Conservation (phyloP, 1,140 invertebrate species). For the Archivesica marissinica region DNA sequence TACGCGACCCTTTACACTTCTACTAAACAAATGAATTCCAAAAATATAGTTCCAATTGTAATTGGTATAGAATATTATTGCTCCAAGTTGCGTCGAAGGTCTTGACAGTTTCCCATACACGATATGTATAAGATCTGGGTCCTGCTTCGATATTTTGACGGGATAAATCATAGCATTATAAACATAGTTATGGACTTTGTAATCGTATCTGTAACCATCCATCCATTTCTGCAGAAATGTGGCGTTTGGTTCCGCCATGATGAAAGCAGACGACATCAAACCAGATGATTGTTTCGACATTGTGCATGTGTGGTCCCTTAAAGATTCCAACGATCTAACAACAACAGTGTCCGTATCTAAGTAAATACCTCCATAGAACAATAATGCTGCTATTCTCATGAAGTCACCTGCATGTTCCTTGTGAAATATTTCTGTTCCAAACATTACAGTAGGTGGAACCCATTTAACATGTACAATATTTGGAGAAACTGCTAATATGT, state of each 20-base stretch:
- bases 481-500: neutral
- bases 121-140: neutral
- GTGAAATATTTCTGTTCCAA: neutral
- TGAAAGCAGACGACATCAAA: neutral
- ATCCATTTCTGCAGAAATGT: neutral
- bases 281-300: neutral
- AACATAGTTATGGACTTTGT: neutral
- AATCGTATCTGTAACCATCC: slow-evolving; percentile 13
- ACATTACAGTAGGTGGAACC: neutral
- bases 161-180: slow-evolving; percentile 18
- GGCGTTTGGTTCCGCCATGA: neutral
- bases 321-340: neutral
- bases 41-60: neutral
- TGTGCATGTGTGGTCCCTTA: neutral
- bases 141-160: neutral
- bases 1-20: neutral
- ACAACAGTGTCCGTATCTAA: neutral
- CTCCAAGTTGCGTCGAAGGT: neutral
- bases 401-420: neutral
- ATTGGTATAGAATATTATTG: neutral
- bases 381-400: slow-evolving; percentile 4
- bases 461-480: slow-evolving; percentile 39
- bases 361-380: slow-evolving; percentile 9
- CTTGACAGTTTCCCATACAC: neutral
- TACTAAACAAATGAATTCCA: neutral